Conservation (phyloP, 2,888 invertebrate genomes). For the Nowickia ferox region DNA sequence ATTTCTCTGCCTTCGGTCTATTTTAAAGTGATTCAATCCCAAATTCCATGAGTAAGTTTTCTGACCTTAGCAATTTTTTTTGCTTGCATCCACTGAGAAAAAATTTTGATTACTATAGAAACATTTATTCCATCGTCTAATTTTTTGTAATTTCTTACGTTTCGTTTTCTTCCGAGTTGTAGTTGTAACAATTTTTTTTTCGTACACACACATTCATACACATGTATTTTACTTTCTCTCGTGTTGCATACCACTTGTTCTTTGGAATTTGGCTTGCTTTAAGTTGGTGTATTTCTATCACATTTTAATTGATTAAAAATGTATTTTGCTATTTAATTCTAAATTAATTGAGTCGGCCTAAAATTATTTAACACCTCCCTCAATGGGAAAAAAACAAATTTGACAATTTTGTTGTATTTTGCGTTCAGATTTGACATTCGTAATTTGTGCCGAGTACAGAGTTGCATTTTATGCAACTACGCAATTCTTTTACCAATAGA, state of each 20-base stretch:
- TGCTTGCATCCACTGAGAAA: not conserved
- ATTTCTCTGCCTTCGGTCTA: not conserved
- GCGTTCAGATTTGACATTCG: conserved; percentile 58
- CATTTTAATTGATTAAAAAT: conserved; percentile 15
- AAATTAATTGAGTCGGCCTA: conserved; percentile 20
- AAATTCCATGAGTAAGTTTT: conserved; percentile 13
- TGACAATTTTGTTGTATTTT: conserved; percentile 40
- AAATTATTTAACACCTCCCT: conserved; percentile 58
- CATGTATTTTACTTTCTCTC: conserved; percentile 5
- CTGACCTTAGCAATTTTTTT: not conserved
- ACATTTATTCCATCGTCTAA: conserved; percentile 55
- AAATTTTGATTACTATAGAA: conserved; percentile 53
- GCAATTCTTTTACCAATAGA: too few species aligned
- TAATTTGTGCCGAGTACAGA: conserved; percentile 28
- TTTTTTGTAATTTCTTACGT: conserved; percentile 47
- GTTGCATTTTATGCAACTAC: not conserved
- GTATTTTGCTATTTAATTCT: not conserved
- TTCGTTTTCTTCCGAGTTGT: conserved; percentile 4
- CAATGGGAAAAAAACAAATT: conserved; percentile 21
- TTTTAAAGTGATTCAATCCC: not conserved
- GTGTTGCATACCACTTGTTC: conserved; percentile 23
- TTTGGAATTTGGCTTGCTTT: conserved; percentile 9
- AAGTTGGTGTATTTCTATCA: conserved; percentile 21
- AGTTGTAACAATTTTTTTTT: conserved; percentile 37
- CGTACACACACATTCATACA: conserved; percentile 35